Evolutionary conservation across 2,113 vertebrate species (phyloP).

Genomic region (Bos taurus): ARS-UCD2.0 NC_037335.1:92534001-92534500

Average conservation of each 20-base stretch:
- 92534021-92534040: neutral
- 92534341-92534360: neutral
- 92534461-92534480: neutral
- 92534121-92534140: neutral
- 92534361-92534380: neutral
- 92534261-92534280: too few relatives aligned
- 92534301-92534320: neutral
- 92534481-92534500: neutral
- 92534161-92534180: too few relatives aligned
- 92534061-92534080: neutral
- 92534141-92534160: neutral
- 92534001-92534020: neutral
- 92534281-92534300: too few relatives aligned
- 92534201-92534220: too few relatives aligned
- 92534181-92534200: too few relatives aligned
- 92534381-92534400: neutral
- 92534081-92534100: neutral
- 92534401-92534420: neutral
- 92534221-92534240: too few relatives aligned
- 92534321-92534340: fast-evolving
- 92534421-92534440: neutral
- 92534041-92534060: neutral
- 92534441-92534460: neutral
- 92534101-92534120: neutral
- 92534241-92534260: too few relatives aligned